Conservation (phyloP, 2,113 vertebrate species). For the Mesocricetus auratus region DNA sequence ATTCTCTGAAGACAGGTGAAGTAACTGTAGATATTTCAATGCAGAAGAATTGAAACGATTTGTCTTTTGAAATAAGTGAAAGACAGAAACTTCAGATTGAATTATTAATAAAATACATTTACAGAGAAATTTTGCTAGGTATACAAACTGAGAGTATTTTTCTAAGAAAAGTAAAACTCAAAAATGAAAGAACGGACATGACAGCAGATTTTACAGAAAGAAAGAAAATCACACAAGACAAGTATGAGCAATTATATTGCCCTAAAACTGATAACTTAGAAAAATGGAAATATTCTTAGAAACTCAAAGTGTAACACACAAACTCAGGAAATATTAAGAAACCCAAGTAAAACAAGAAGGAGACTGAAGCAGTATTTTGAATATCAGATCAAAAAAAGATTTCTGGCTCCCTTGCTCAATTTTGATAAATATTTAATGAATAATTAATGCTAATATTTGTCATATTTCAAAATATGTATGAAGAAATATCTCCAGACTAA, state of each 20-base stretch:
- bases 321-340: not conserved
- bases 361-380: not conserved
- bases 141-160: not conserved
- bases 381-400: not conserved
- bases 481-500: not conserved
- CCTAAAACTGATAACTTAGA: not conserved
- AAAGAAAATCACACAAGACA: not conserved
- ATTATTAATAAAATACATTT: not conserved
- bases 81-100: not conserved
- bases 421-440: not conserved
- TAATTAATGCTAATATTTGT: not conserved
- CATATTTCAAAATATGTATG: not conserved
- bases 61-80: not conserved
- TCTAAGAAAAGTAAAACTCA: not conserved
- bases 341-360: not conserved
- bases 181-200: not conserved
- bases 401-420: not conserved
- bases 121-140: not conserved
- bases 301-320: not conserved
- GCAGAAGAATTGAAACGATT: not conserved
- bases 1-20: not conserved
- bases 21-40: not conserved
- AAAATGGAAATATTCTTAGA: not conserved
- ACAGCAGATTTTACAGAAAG: not conserved
- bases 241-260: not conserved